Evolutionary conservation across 35 echinoderm and acorn worm genomes (phyloP), one percentile per base, ranked within the genome.

Genomic region (Hemicentrotus pulcherrimus): DNA sequence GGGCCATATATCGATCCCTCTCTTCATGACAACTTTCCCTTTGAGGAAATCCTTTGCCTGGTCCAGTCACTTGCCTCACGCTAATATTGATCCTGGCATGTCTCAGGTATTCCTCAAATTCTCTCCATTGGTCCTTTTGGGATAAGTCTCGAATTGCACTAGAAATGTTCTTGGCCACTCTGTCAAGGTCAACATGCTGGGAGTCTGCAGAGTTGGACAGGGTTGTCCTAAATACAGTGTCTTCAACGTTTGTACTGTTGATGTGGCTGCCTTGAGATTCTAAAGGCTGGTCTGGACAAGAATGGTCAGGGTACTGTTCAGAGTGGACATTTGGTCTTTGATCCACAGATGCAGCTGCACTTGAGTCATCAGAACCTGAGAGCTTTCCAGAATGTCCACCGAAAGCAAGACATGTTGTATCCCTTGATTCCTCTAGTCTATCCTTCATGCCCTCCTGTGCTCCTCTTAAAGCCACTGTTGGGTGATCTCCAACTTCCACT

Each of bases 21-120:
- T 93, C 46, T 5, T 14, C 45, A 55, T 31, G 18, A 47, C 91
- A 13, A 12, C 91, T 47, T 31, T 93, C 91, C 46, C 13, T 93
- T 47, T 22, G 22, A 45, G 94, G 96, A 71, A 96, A 96, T 16
- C 88, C 58, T 32, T 94, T 33, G 28, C 96, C 94, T n/a, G 52
- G 86, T 19, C 88, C 94, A n/a, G 94, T 95, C 78, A 98, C 96
- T 85, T 98, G 97, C 47, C 97, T 59, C 48, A 98, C 95, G 93
- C 97, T 98, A 46, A 98, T 91, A 94, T 98, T 98, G 41, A 98
- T 95, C 18, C 97, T 85, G 47, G 96, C 50, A 94, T 91, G 91
- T 86, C 91, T 95, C 46, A 98, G 92, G 91, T 95, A 96, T 30
- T 94, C 45, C 10, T 91, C 94, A 95, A 98, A 96, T 31, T 94